Conservation (phyloP, 2,888 invertebrate species). For the Tipula unca region DNA sequence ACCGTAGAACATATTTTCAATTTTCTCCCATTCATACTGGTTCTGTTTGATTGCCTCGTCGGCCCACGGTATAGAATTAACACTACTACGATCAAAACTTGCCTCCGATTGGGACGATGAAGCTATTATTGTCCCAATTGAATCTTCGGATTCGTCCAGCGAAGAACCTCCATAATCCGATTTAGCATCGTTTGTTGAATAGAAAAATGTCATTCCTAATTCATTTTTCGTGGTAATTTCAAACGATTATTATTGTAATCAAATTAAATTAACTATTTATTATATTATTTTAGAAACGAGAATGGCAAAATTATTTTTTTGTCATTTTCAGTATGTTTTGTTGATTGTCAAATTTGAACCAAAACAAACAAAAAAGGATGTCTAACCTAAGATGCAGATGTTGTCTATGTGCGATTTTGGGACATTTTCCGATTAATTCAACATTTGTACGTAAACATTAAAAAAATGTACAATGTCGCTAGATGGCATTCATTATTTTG, state of each 20-base stretch:
- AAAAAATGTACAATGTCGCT: no score
- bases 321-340: background rate
- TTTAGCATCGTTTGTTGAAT: background rate
- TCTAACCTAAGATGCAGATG: background rate
- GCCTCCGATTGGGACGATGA: background rate
- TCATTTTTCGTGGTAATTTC: background rate
- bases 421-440: background rate
- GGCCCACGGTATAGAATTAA: constrained; percentile 42
- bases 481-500: no score
- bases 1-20: constrained; percentile 37
- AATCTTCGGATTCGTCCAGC: background rate
- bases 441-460: no score
- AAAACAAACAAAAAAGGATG: background rate
- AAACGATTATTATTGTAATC: background rate
- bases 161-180: background rate
- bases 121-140: background rate
- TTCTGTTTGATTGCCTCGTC: constrained; percentile 42
- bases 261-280: background rate
- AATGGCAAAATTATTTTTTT: background rate
- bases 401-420: background rate
- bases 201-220: constrained; percentile 1
- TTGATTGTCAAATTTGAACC: background rate
- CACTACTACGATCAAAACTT: constrained; percentile 37
- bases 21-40: constrained; percentile 38
- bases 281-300: background rate